Evolutionary conservation across 2,888 invertebrate species (phyloP).

Genomic region (Callosobruchus maculatus): DNA sequence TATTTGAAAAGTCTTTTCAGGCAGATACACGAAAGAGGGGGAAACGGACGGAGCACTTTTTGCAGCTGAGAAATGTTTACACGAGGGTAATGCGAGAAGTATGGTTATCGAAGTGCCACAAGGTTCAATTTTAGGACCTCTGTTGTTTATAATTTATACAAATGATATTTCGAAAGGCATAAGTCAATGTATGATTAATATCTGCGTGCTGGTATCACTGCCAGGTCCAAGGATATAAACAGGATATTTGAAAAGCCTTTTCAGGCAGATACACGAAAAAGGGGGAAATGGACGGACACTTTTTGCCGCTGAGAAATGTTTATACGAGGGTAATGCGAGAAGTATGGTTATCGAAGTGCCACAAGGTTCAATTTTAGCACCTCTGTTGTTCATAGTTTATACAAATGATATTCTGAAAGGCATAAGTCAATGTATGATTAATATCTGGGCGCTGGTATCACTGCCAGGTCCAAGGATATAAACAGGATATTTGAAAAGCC

Average conservation of each 20-base stretch:
- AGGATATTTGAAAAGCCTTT: constrained; percentile 19
- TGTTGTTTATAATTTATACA: no score
- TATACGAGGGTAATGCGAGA: neutral
- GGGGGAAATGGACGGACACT: neutral
- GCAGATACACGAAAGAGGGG: neutral
- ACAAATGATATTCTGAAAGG: no score
- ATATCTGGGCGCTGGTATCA: constrained; percentile 30
- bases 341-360: no score
- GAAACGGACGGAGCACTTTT: constrained; percentile 2
- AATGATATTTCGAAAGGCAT: no score
- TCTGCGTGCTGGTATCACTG: constrained; percentile 16
- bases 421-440: no score
- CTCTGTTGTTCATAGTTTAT: no score
- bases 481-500: constrained; percentile 21
- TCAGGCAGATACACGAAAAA: neutral
- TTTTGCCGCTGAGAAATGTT: constrained; percentile 1
- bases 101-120: no score
- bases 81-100: neutral
- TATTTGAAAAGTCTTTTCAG: constrained; percentile 17
- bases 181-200: constrained; percentile 49
- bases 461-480: constrained; percentile 24
- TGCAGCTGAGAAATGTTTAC: neutral
- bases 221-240: constrained; percentile 25
- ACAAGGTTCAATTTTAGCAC: no score
- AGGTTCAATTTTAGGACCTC: no score